Evolutionary conservation across 2,113 vertebrate genomes (phyloP).

Genomic region (Melanostigma gelatinosum): DNA sequence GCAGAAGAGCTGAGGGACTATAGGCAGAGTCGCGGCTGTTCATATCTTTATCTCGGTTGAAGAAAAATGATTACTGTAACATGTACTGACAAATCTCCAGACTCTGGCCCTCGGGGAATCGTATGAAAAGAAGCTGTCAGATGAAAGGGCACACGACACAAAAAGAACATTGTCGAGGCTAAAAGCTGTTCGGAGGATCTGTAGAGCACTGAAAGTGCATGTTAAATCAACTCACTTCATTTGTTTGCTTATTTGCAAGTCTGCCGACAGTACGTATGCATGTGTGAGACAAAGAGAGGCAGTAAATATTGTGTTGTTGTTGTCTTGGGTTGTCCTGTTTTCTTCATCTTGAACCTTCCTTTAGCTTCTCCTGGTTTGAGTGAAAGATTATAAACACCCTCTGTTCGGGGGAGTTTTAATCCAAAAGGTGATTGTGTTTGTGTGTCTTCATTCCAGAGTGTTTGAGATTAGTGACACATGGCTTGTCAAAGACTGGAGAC

Average conservation of each 20-base stretch:
- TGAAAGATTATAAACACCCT: constrained; percentile 51
- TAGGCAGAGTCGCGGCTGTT: constrained; percentile 45
- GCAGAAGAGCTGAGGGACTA: constrained; percentile 32
- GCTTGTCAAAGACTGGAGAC: constrained; percentile 77
- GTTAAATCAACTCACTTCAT: constrained; percentile 7
- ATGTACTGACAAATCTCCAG: constrained; percentile 59
- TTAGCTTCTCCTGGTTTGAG: constrained; percentile 16
- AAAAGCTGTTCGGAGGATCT: constrained; percentile 54
- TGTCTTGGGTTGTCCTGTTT: neutral
- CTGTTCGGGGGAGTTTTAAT: constrained; percentile 61
- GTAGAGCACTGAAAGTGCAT: constrained; percentile 33
- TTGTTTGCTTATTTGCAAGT: constrained; percentile 30
- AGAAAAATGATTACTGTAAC: constrained; percentile 72
- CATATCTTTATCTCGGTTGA: constrained; percentile 68
- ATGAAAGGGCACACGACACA: constrained; percentile 69
- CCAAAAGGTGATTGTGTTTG: constrained; percentile 69
- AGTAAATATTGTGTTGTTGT: neutral
- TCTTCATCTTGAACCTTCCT: constrained; percentile 4
- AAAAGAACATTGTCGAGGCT: constrained; percentile 68
- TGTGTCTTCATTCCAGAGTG: constrained; percentile 66
- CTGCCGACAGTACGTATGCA: neutral
- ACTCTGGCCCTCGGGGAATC: constrained; percentile 52
- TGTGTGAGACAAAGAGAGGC: neutral
- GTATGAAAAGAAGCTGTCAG: constrained; percentile 70
- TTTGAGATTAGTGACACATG: constrained; percentile 81